Percentiles rank a stretch among this genome's conserved stretches.
These are phyloP conservation scores for Vollenhovia emeryi DNA, from an alignment of 1,140 invertebrate species.

Conservation along the genomic window DNA sequence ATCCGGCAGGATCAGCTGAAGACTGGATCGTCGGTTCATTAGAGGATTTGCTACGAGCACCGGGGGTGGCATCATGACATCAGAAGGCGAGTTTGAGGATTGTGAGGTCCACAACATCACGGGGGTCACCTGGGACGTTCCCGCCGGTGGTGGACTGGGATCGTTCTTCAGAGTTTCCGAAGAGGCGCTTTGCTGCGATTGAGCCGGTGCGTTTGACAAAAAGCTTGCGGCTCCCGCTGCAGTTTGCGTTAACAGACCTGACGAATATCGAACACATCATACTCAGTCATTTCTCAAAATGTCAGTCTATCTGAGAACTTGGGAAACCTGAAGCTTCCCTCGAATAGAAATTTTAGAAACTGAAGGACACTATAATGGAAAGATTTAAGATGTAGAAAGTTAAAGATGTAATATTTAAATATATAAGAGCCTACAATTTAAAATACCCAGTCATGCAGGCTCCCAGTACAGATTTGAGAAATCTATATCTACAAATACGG, in stretches of 20 bases:
- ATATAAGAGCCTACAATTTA: not conserved
- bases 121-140: slow-evolving; percentile 72
- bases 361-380: not conserved
- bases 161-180: slow-evolving; percentile 80
- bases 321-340: not conserved
- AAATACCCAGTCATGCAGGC: not conserved
- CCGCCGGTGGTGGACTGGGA: slow-evolving; percentile 78
- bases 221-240: slow-evolving; percentile 74
- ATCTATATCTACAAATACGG: not conserved
- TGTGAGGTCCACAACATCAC: slow-evolving; percentile 82
- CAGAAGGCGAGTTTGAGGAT: slow-evolving; percentile 64
- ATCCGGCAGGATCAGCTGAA: slow-evolving; percentile 83
- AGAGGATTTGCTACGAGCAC: slow-evolving; percentile 79
- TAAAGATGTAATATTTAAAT: not conserved
- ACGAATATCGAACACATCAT: slow-evolving; percentile 34
- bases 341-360: not conserved
- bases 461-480: not conserved
- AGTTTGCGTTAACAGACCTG: slow-evolving; percentile 76
- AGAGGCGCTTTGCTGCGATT: slow-evolving; percentile 52
- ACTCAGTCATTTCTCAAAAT: not conserved
- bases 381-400: not conserved
- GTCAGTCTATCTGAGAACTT: not conserved
- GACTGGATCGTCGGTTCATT: slow-evolving; percentile 77
- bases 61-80: slow-evolving; percentile 84
- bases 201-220: slow-evolving; percentile 74